Evolutionary conservation across 2,797 vertebrate species (phyloP), one percentile per base, ranked within the genome.

Genomic region (Denticeps clupeoides): DNA sequence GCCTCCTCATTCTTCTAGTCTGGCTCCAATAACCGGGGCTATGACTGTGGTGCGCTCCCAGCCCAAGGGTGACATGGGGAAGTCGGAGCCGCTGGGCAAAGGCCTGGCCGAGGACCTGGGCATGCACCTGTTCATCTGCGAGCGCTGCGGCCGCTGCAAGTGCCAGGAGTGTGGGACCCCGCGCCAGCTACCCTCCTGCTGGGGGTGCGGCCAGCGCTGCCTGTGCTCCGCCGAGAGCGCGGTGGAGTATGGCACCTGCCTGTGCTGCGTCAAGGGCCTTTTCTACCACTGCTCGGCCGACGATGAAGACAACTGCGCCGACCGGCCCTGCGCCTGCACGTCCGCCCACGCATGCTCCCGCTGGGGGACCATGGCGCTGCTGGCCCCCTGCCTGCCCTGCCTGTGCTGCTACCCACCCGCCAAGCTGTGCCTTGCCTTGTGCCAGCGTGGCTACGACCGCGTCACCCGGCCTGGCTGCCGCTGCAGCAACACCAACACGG

Each of bases 251-350:
- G 84, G 87, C 69, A 94, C 93, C 4, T 98, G 94, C 62, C 75
- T 98, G 51, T 98, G 94, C 72, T 97, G 91, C 2, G 83, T 97
- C 18, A 94, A 97, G 71, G 93, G 88, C 37, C 72, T 98, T 47
- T 94, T 98, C 78, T 98, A 98, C 78, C 94, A 98, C 80, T 98
- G 94, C 73, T 95, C 90, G 3, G 85, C 85, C 3, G 94, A 96
- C 1, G 92, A 96, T 0, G 93, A 96, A 78, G 93, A 93, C 60
- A 87, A 90, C 82, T 96, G 92, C 2, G 91, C 92, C 0, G 93
- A 98, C 43, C 89, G 89, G 57, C 94, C 94, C 1, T 97, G 94
- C 75, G 90, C 93, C 65, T 97, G 93, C 2, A 69, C 80, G 43
- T 75, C 86, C 0, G 83, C 85, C 41, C 87, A 88, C 2, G 78